Conservation (phyloP, 2,797 vertebrate genomes). For the Pempheris klunzingeri region DNA sequence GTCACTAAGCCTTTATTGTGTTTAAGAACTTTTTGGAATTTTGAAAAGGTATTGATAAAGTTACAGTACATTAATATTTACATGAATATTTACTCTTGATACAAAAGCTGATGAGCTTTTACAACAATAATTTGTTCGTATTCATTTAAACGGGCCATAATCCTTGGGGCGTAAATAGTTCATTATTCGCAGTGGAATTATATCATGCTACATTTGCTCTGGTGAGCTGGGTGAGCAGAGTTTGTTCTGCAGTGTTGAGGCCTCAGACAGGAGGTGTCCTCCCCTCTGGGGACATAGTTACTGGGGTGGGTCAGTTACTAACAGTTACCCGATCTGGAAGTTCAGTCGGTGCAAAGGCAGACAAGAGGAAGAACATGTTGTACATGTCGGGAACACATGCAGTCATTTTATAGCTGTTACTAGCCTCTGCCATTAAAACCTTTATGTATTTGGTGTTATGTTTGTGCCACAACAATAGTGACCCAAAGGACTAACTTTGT, state of each 20-base stretch:
- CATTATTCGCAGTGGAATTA: neutral
- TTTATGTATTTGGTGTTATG: neutral
- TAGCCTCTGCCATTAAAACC: slow-evolving; percentile 1
- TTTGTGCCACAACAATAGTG: neutral
- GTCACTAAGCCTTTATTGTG: neutral
- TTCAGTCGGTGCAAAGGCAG: slow-evolving; percentile 45
- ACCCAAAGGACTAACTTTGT: neutral
- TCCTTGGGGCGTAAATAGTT: neutral
- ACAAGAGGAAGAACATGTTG: slow-evolving; percentile 40
- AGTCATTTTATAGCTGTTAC: slow-evolving; percentile 23
- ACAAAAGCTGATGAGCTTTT: neutral
- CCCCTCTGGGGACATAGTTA: slow-evolving; percentile 41
- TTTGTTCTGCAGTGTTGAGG: slow-evolving; percentile 18
- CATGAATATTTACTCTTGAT: neutral
- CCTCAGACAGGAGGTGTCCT: slow-evolving; percentile 26
- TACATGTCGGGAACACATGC: slow-evolving; percentile 13
- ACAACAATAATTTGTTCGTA: neutral
- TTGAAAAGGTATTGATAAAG: neutral
- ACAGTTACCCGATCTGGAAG: slow-evolving; percentile 49
- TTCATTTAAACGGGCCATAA: neutral
- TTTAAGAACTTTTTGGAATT: neutral
- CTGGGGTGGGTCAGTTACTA: slow-evolving; percentile 53
- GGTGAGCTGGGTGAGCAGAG: slow-evolving; percentile 10
- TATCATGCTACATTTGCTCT: neutral
- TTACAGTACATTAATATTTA: neutral